These are phyloP conservation scores for Aegithalos caudatus DNA, from an alignment of 2,113 vertebrate genomes.

Conservation along the genomic window DNA sequence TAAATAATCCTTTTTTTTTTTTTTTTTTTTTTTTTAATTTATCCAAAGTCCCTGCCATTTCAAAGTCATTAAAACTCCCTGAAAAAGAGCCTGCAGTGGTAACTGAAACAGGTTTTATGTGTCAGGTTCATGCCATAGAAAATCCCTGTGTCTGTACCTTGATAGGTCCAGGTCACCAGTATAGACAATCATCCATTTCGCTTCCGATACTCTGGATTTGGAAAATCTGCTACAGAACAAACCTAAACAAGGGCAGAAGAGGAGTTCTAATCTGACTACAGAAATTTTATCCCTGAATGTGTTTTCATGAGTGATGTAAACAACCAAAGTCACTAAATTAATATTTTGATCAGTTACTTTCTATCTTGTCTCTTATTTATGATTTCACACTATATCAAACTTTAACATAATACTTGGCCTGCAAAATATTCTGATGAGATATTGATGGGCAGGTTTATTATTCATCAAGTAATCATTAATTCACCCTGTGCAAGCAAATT, in stretches of 20 bases:
- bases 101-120: neutral
- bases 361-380: neutral
- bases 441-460: neutral
- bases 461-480: neutral
- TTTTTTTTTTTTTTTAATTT: no score
- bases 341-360: neutral
- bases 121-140: neutral
- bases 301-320: neutral
- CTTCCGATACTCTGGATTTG: neutral
- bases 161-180: neutral
- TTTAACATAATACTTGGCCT: neutral
- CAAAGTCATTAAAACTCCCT: neutral
- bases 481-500: neutral
- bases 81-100: neutral
- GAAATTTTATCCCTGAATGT: neutral
- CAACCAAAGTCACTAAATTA: rapidly evolving
- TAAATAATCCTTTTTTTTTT: neutral
- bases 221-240: neutral
- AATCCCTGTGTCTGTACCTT: neutral
- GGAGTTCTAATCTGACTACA: neutral
- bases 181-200: neutral
- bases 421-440: neutral
- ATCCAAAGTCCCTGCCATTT: neutral
- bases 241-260: neutral
- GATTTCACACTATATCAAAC: neutral